Evolutionary conservation across 2,113 vertebrate species (phyloP).

Genomic region (Passer montanus): DNA sequence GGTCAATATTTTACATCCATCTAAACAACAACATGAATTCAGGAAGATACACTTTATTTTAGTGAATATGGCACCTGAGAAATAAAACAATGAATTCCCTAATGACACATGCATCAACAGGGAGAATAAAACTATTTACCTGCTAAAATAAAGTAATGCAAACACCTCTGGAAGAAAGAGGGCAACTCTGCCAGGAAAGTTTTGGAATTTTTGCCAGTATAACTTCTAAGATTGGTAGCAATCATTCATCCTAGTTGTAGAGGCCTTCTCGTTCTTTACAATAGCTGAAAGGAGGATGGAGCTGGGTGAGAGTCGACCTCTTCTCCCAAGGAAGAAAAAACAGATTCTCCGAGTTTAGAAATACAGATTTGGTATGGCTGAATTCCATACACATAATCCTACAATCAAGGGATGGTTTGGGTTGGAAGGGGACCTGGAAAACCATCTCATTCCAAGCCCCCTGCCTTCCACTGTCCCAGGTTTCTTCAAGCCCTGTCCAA

Average conservation of each 20-base stretch:
- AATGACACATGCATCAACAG: neutral
- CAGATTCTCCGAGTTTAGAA: neutral
- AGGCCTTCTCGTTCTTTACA: neutral
- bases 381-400: neutral
- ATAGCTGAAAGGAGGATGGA: neutral
- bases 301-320: accelerated
- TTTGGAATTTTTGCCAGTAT: neutral
- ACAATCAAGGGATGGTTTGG: neutral
- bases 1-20: neutral
- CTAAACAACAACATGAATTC: neutral
- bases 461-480: neutral
- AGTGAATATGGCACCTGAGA: neutral
- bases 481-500: accelerated
- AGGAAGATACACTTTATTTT: neutral
- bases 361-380: neutral
- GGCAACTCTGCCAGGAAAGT: neutral
- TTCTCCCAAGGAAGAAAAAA: neutral
- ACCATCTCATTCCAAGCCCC: accelerated
- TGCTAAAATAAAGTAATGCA: neutral
- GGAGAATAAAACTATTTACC: neutral
- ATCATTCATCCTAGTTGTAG: neutral
- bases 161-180: neutral
- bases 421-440: neutral
- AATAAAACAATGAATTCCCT: neutral
- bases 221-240: neutral